Evolutionary conservation across 2,888 invertebrate genomes (phyloP).

Genomic region (Ctena decussata): DNA sequence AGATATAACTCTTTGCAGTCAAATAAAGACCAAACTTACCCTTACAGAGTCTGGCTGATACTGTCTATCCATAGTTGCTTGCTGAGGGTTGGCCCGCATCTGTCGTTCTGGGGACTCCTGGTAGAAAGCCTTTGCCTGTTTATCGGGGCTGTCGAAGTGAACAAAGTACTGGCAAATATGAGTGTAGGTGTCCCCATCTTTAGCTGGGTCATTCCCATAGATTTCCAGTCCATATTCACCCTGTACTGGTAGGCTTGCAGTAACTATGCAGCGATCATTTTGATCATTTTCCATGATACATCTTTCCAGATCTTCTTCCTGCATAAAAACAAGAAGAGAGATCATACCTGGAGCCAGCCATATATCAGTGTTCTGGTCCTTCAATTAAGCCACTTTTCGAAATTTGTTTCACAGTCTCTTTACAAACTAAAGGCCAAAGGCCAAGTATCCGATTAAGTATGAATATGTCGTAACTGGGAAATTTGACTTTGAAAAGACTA

Average conservation of each 20-base stretch:
- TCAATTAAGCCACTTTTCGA: too few relatives aligned
- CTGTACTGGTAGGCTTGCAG: conserved; percentile 80
- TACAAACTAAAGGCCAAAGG: too few relatives aligned
- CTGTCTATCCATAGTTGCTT: conserved; percentile 53
- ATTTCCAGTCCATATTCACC: conserved; percentile 87
- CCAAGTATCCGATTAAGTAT: too few relatives aligned
- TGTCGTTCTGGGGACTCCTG: conserved; percentile 78
- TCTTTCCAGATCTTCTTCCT: conserved; percentile 83
- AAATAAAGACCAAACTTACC: too few relatives aligned
- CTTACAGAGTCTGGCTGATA: conserved; percentile 72
- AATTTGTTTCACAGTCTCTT: too few relatives aligned
- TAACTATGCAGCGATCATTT: conserved; percentile 79
- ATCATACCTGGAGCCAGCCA: too few relatives aligned
- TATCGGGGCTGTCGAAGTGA: conserved; percentile 77
- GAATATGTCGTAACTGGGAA: too few relatives aligned
- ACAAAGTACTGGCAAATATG: conserved; percentile 85
- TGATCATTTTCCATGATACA: conserved; percentile 82
- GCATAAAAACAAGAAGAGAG: too few relatives aligned
- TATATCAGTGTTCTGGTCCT: too few relatives aligned
- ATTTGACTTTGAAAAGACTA: too few relatives aligned
- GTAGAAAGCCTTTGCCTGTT: conserved; percentile 81
- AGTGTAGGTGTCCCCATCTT: conserved; percentile 85
- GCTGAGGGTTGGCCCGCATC: conserved; percentile 49
- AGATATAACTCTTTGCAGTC: too few relatives aligned
- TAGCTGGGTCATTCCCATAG: conserved; percentile 86